Evolutionary conservation across 2,888 invertebrate genomes (phyloP), one percentile per base, ranked within the genome.

Genomic region (Hoplodrina blanda): DNA sequence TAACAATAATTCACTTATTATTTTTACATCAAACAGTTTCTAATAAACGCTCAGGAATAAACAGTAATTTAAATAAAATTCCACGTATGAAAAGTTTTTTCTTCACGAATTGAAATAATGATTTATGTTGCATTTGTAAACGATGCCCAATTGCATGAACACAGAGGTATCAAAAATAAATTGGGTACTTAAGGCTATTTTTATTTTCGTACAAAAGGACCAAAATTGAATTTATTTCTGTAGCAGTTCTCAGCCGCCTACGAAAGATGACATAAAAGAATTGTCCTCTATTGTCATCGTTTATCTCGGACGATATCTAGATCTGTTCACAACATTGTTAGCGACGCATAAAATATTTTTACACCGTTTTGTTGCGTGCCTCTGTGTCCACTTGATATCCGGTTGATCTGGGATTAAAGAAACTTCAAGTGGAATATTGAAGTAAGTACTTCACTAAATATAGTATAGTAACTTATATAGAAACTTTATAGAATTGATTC

Each of bases 281-380:
- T 74, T 61, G 55, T 62, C 55, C 52, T 55, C 65, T 25, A 66
- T 72, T 77, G 63, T 77, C 60, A 54, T 46, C 17, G 37, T 61
- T 59, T 55, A 64, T 69, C 57, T 56, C 19, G 13, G 50, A 64
- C 62, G 25, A 55, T 59, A 73, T 64, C 52, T 66, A 54, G 62
- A 62, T 54, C 62, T 66, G 55, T 72, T 60, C 49, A 73, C 56
- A 62, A 71, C 52, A 64, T 56, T 56, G 30, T 57, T 49, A 76
- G 41, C 71, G 20, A 52, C 49, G 33, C 44, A 69, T 53, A 44
- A 68, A 56, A 57, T 65, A 57, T 62, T 65, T 62, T 76, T 59
- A 62, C 50, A 65, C 19, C 19, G 46, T 33, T 63, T 67, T 61
- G 53, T 64, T 37, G 52, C 30, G 30, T 50, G 50, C 17, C 53